A percentile compares a stretch with the other conserved stretches of the same genome.
These are phyloP conservation scores for Zosterops hypoxanthus DNA, from an alignment of 2,113 vertebrate genomes.

Conservation along the genomic window DNA sequence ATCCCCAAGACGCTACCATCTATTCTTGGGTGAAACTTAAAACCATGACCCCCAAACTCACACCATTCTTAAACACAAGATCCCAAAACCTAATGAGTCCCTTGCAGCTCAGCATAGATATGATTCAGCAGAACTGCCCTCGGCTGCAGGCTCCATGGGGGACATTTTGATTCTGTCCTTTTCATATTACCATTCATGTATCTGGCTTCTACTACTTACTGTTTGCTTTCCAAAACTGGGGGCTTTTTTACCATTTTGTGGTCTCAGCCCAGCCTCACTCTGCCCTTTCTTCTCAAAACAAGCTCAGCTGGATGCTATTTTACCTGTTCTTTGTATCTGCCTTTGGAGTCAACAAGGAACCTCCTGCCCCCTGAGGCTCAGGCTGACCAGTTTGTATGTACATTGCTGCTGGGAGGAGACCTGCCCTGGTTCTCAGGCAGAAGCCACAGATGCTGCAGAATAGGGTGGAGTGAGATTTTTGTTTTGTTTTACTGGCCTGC, in stretches of 20 bases:
- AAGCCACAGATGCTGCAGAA: neutral
- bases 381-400: neutral
- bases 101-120: neutral
- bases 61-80: neutral
- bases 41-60: neutral
- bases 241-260: neutral
- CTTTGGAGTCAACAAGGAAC: neutral
- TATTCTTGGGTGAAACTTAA: neutral
- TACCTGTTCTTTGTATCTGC: neutral
- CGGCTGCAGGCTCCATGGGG: neutral
- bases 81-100: neutral
- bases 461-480: neutral
- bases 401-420: neutral
- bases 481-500: neutral
- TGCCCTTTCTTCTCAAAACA: neutral
- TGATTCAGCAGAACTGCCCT: neutral
- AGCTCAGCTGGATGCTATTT: neutral
- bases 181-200: neutral
- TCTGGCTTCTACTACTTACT: neutral
- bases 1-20: neutral
- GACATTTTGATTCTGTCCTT: neutral
- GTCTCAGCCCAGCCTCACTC: neutral
- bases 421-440: neutral
- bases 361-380: neutral
- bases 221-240: neutral